Conservation (phyloP, 1,140 invertebrate species). For the Hormaphis cornu region DNA sequence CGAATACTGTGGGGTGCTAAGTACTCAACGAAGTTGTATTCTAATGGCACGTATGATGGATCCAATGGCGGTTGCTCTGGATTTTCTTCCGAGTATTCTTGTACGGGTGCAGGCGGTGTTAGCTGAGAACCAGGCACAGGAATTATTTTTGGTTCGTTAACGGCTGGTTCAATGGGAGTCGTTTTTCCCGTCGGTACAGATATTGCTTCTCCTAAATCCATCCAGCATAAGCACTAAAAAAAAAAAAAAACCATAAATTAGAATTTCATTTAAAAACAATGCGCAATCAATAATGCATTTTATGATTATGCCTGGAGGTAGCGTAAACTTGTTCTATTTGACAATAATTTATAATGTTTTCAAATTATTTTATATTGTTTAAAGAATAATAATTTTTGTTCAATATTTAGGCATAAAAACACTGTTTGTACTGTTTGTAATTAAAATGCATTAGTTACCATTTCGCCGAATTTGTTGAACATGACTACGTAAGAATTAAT, state of each 20-base stretch:
- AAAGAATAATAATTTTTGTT: too few relatives aligned
- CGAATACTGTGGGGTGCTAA: slow-evolving; percentile 32
- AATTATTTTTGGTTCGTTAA: slow-evolving; percentile 11
- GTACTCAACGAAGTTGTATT: slow-evolving; percentile 36
- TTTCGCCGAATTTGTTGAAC: too few relatives aligned
- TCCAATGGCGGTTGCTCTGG: slow-evolving; percentile 38
- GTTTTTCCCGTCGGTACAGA: slow-evolving; percentile 38
- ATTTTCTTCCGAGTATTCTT: slow-evolving; percentile 37
- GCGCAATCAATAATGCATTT: too few relatives aligned
- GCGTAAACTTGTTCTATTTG: too few relatives aligned
- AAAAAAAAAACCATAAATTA: neutral
- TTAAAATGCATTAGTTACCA: too few relatives aligned
- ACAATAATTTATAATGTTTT: too few relatives aligned
- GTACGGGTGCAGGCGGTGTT: slow-evolving; percentile 35
- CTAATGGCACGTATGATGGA: slow-evolving; percentile 36
- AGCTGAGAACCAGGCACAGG: slow-evolving; percentile 8
- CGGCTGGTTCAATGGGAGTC: slow-evolving; percentile 38
- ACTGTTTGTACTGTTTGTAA: too few relatives aligned
- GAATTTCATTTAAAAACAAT: too few relatives aligned
- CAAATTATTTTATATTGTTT: too few relatives aligned
- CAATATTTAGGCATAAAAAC: too few relatives aligned
- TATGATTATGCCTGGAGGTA: too few relatives aligned
- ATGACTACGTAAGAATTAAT: too few relatives aligned
- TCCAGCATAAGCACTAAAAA: neutral
- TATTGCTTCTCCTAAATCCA: slow-evolving; percentile 29